Conservation (phyloP, 2,888 invertebrate genomes). For the Dryadula phaetusa region DNA sequence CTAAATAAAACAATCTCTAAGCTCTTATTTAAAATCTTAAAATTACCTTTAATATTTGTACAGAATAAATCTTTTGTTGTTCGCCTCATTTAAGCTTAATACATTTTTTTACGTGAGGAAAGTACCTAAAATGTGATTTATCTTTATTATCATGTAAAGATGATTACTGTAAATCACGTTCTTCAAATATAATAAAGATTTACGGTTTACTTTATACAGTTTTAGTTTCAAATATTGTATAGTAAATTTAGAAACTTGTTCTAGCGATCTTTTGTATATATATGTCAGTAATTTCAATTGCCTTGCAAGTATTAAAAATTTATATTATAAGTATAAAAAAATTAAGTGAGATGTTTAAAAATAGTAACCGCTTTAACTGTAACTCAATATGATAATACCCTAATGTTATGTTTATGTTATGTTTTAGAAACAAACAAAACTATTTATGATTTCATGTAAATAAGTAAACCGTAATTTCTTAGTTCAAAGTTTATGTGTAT, state of each 20-base stretch:
- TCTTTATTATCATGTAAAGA: background rate
- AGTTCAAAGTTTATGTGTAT: background rate
- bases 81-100: constrained; percentile 10
- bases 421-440: background rate
- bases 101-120: constrained; percentile 8
- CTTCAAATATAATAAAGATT: background rate
- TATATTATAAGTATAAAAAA: too few species aligned
- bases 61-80: constrained; percentile 12
- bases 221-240: background rate
- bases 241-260: background rate
- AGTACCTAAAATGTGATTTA: constrained; percentile 1
- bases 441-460: background rate
- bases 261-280: background rate
- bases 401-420: too few species aligned
- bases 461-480: constrained; percentile 2
- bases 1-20: constrained; percentile 18
- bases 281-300: too few species aligned
- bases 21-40: constrained; percentile 24
- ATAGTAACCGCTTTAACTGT: too few species aligned
- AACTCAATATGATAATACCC: too few species aligned
- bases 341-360: too few species aligned
- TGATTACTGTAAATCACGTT: background rate
- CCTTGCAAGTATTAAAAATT: too few species aligned
- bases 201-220: background rate
- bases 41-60: constrained; percentile 20